These are phyloP conservation scores for Cryptoprocta ferox DNA, from an alignment of 2,797 vertebrate species.

Conservation along the genomic window DNA sequence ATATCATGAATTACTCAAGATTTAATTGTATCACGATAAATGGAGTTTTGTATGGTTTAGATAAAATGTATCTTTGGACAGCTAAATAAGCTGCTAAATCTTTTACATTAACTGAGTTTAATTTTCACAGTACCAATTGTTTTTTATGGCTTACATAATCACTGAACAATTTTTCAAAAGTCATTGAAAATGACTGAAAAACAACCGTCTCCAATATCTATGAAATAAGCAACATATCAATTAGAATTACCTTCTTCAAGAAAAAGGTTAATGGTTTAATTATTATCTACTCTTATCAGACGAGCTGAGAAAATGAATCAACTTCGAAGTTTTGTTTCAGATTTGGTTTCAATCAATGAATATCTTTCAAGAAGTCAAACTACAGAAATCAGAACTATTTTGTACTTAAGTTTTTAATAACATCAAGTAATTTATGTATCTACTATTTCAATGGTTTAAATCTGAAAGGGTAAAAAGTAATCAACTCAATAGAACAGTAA, in stretches of 20 bases:
- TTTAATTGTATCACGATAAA: slow-evolving; percentile 5
- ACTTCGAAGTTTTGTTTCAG: neutral
- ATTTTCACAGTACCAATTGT: neutral
- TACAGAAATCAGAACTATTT: slow-evolving; percentile 7
- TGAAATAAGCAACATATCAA: slow-evolving; percentile 3
- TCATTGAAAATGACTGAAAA: slow-evolving; percentile 49
- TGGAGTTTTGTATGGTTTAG: neutral
- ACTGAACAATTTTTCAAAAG: slow-evolving; percentile 8
- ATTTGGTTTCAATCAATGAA: neutral
- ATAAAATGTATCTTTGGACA: neutral
- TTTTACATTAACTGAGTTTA: neutral
- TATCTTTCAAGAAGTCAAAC: neutral
- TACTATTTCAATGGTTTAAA: neutral
- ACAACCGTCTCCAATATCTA: neutral
- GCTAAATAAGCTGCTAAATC: neutral
- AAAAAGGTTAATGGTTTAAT: neutral
- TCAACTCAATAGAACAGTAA: neutral
- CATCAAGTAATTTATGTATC: neutral
- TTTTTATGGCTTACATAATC: neutral
- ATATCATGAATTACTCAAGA: slow-evolving; percentile 24
- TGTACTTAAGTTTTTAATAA: slow-evolving; percentile 29
- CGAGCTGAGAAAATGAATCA: neutral
- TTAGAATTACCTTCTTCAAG: neutral
- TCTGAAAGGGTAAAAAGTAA: neutral
- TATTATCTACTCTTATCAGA: neutral